phyloP scores from a whole-genome alignment of 2,888 invertebrate species.

The Terebella lapidaria region DNA sequence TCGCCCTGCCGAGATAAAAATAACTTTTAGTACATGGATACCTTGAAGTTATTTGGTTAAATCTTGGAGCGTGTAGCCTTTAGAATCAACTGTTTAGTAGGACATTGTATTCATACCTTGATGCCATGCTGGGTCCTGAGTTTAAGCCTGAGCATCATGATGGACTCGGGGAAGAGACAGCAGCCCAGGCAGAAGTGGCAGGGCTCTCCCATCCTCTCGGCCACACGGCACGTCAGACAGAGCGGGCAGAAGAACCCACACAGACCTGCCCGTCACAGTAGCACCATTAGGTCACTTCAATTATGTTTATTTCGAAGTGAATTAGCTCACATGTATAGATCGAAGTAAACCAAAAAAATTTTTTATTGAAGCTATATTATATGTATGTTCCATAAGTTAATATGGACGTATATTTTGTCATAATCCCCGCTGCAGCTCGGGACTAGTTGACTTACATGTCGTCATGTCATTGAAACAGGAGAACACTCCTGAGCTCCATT shows the following conservation, averaged over 20 bases:
- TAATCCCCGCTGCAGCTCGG: no score
- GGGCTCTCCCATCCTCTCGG: not conserved
- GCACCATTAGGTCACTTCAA: not conserved
- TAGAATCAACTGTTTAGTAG: no score
- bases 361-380: no score
- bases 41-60: no score
- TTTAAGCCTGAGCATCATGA: not conserved
- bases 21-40: not conserved
- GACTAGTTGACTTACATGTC: not conserved
- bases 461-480: not conserved
- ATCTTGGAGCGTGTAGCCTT: no score
- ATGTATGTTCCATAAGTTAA: no score
- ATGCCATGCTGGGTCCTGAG: not conserved
- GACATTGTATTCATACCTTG: not conserved
- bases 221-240: constrained; percentile 1
- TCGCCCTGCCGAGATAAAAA: not conserved
- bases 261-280: not conserved
- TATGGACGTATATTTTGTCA: no score
- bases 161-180: not conserved
- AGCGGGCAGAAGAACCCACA: not conserved
- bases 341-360: no score
- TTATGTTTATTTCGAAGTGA: not conserved
- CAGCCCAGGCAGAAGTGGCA: not conserved
- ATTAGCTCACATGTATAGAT: not conserved
- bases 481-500: not conserved